Evolutionary conservation across 2,888 invertebrate species (phyloP).

Genomic region (Hecatera dysodea): DNA sequence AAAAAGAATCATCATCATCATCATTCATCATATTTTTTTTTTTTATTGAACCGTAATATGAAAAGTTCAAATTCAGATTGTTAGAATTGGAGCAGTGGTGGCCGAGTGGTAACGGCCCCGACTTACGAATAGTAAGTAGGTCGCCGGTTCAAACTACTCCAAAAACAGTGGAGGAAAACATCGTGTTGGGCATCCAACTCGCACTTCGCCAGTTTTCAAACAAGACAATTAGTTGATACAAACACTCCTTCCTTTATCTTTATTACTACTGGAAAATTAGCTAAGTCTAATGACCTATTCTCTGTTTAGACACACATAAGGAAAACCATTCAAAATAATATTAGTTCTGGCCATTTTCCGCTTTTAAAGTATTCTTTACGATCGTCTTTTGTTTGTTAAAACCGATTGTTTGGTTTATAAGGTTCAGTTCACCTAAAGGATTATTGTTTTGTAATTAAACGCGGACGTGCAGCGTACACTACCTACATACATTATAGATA

Average conservation of each 20-base stretch:
- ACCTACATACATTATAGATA: too few relatives aligned
- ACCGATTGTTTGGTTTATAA: neutral
- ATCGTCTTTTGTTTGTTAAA: neutral
- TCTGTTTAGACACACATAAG: constrained; percentile 11
- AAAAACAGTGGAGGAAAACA: too few relatives aligned
- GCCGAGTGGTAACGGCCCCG: too few relatives aligned
- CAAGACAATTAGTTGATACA: neutral
- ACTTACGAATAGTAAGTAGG: too few relatives aligned
- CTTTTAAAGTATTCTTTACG: neutral
- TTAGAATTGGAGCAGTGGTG: too few relatives aligned
- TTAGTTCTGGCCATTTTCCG: constrained; percentile 2
- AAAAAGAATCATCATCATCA: too few relatives aligned
- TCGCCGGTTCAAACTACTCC: too few relatives aligned
- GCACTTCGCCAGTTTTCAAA: too few relatives aligned
- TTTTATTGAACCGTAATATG: too few relatives aligned
- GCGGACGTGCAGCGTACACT: neutral
- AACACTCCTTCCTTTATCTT: constrained; percentile 15
- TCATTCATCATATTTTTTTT: too few relatives aligned
- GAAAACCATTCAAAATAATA: constrained; percentile 1
- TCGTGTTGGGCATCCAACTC: too few relatives aligned
- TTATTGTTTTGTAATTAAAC: neutral
- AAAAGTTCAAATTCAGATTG: too few relatives aligned
- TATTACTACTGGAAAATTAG: neutral
- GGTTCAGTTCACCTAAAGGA: neutral
- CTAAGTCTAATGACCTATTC: neutral